Percentiles rank a stretch among this genome's conserved stretches.
Evolutionary conservation across 2,888 invertebrate genomes (phyloP).

Genomic region (Biston betularia): DNA sequence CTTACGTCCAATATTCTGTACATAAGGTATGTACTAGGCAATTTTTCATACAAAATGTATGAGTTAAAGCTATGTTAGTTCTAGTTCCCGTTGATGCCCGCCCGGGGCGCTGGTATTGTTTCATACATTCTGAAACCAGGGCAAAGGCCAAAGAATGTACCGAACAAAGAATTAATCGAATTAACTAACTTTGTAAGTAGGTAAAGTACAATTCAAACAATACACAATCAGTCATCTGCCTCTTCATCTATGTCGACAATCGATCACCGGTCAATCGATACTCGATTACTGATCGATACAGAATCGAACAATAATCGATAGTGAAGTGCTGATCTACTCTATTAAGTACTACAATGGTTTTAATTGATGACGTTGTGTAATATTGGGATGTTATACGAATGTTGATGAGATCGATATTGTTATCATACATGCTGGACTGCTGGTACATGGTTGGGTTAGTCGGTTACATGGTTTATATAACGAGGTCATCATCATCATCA

Average conservation of each 20-base stretch:
- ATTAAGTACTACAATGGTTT: slow-evolving; percentile 40
- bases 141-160: neutral
- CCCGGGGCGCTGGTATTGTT: too few species aligned
- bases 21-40: too few species aligned
- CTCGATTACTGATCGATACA: slow-evolving; percentile 5
- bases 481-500: too few species aligned
- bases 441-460: slow-evolving; percentile 6
- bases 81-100: too few species aligned
- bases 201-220: slow-evolving; percentile 7
- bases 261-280: slow-evolving; percentile 15
- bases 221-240: slow-evolving; percentile 2
- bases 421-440: slow-evolving; percentile 11
- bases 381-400: slow-evolving; percentile 35
- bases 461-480: neutral
- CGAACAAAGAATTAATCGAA: neutral
- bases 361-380: slow-evolving; percentile 48
- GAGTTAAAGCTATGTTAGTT: too few species aligned
- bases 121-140: too few species aligned
- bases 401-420: slow-evolving; percentile 17
- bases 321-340: slow-evolving; percentile 36
- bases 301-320: slow-evolving; percentile 22
- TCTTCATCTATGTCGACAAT: slow-evolving; percentile 11
- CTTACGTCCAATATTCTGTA: too few species aligned
- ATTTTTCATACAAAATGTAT: too few species aligned
- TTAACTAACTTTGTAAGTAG: neutral